Percentiles rank a stretch among this genome's conserved stretches.
Evolutionary conservation across 2,888 invertebrate genomes (phyloP).

Genomic region (Magallana nippona): DNA sequence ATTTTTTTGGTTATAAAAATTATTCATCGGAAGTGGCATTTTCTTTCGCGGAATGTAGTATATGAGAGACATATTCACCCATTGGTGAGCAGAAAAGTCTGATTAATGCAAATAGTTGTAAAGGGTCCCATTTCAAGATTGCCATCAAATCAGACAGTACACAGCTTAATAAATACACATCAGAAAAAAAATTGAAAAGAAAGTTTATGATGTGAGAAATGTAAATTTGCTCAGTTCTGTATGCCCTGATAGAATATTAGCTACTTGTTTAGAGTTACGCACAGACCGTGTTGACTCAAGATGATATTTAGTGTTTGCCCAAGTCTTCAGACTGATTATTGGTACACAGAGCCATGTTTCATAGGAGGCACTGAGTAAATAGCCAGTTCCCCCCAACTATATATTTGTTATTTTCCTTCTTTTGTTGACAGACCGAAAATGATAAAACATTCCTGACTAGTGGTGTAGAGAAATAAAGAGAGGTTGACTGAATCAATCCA

Average conservation of each 20-base stretch:
- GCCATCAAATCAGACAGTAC: conserved; percentile 32
- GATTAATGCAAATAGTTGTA: conserved; percentile 6
- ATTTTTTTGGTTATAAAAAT: not conserved
- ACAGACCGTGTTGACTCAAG: conserved; percentile 45
- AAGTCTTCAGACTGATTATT: conserved; percentile 32
- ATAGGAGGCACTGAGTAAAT: conserved; percentile 13
- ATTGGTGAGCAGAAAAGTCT: not conserved
- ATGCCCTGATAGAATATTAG: conserved; percentile 49
- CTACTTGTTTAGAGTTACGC: conserved; percentile 46
- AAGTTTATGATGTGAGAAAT: conserved; percentile 49
- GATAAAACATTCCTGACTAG: conserved; percentile 29
- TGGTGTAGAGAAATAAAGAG: conserved; percentile 19
- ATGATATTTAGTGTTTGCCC: conserved; percentile 46
- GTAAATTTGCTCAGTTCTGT: conserved; percentile 37
- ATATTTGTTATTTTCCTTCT: conserved; percentile 35
- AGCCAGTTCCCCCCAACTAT: conserved; percentile 3
- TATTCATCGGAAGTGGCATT: not conserved
- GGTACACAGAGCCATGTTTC: conserved; percentile 28
- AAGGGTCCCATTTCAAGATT: not conserved
- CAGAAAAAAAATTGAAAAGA: conserved; percentile 35
- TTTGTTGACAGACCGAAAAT: conserved; percentile 17
- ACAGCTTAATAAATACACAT: conserved; percentile 29
- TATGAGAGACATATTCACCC: not conserved
- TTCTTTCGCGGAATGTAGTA: not conserved
- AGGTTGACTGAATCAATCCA: conserved; percentile 17